phyloP scores from a whole-genome alignment of 1,140 invertebrate species.

The Magallana angulata region DNA sequence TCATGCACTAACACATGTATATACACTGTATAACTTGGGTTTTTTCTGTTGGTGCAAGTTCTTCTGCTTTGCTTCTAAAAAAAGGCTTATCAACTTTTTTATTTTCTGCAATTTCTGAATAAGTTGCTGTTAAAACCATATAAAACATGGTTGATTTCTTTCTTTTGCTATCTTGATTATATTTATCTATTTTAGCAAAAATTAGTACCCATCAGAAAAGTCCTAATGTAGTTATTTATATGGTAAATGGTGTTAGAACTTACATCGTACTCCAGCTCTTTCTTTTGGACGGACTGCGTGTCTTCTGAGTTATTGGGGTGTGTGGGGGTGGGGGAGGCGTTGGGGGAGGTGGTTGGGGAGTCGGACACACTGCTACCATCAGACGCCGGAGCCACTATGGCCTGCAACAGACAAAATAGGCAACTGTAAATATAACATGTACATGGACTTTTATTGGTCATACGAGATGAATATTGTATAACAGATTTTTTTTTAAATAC shows the following conservation, averaged over 20 bases:
- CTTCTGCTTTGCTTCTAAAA: no score
- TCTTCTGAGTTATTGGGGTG: slow-evolving; percentile 55
- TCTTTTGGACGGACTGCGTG: slow-evolving; percentile 30
- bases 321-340: slow-evolving; percentile 64
- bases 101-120: no score
- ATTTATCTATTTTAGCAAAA: no score
- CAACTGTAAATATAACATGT: background rate
- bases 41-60: no score
- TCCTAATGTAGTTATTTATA: background rate
- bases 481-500: no score
- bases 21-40: no score
- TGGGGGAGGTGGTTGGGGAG: slow-evolving; percentile 72
- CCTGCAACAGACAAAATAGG: slow-evolving; percentile 19
- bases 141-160: background rate
- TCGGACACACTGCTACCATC: slow-evolving; percentile 65
- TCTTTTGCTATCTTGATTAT: background rate
- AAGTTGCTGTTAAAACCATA: no score
- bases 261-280: slow-evolving; percentile 47
- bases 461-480: no score
- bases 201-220: background rate
- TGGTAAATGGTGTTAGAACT: background rate
- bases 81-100: no score
- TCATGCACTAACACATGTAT: no score
- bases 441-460: no score
- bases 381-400: slow-evolving; percentile 33